These are phyloP conservation scores for Eremophila alpestris DNA, from an alignment of 2,797 vertebrate species.

Conservation along the genomic window DNA sequence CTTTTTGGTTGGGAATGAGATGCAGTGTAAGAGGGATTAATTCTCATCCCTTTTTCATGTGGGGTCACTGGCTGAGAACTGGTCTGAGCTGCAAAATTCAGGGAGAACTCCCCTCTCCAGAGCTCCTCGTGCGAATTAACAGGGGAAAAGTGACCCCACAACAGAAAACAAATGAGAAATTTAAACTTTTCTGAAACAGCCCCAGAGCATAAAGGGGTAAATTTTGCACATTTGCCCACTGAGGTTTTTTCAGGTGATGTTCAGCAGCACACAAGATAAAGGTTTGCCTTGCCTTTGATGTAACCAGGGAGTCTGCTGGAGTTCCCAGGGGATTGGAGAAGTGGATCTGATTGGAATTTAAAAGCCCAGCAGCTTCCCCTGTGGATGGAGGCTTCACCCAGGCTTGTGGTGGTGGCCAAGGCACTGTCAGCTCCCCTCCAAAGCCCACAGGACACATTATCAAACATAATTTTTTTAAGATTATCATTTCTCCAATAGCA, in stretches of 20 bases:
- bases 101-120: neutral
- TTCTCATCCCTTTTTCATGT: neutral
- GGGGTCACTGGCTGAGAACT: neutral
- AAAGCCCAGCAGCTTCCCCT: neutral
- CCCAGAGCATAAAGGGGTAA: neutral
- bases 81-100: neutral
- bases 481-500: neutral
- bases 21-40: neutral
- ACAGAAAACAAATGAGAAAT: neutral
- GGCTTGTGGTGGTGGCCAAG: neutral
- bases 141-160: neutral
- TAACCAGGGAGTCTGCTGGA: neutral
- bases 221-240: neutral
- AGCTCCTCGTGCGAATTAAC: neutral
- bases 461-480: neutral
- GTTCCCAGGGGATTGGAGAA: neutral
- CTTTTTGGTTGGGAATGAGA: neutral
- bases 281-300: constrained; percentile 49
- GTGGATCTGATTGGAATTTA: neutral
- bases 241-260: neutral
- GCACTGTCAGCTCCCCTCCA: neutral
- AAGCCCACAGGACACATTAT: neutral
- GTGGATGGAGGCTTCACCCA: neutral
- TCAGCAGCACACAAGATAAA: neutral
- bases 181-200: neutral